Evolutionary conservation across 35 echinoderm and acorn worm genomes (phyloP).

Genomic region (Lytechinus variegatus): DNA sequence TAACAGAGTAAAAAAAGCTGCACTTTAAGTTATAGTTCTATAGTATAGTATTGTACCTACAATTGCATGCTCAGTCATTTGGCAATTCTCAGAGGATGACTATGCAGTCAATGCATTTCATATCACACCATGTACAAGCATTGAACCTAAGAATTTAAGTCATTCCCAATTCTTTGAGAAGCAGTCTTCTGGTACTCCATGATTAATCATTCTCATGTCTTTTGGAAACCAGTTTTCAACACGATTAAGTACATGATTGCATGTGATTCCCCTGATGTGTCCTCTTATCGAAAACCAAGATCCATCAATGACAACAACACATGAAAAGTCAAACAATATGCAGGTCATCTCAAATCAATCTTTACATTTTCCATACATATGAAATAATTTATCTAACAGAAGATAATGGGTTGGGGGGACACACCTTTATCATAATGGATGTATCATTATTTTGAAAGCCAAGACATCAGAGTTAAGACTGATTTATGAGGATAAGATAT

Average conservation of each 20-base stretch:
- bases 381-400: neutral
- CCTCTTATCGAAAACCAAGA: neutral
- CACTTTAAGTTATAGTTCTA: too few relatives aligned
- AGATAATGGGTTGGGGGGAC: neutral
- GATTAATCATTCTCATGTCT: neutral
- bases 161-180: too few relatives aligned
- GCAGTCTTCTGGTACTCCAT: neutral
- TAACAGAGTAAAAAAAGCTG: too few relatives aligned
- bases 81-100: too few relatives aligned
- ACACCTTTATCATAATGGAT: neutral
- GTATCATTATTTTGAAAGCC: neutral
- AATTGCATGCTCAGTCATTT: too few relatives aligned
- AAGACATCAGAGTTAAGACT: neutral
- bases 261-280: neutral
- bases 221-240: neutral
- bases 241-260: neutral
- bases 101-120: too few relatives aligned
- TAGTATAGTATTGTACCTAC: too few relatives aligned
- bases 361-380: neutral
- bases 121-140: too few relatives aligned
- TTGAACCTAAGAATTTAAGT: too few relatives aligned
- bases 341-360: neutral
- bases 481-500: neutral
- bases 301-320: neutral
- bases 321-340: neutral